Percentiles rank a stretch among this genome's conserved stretches.
These are phyloP conservation scores for Vidua chalybeata DNA, from an alignment of 2,113 vertebrate species.

Conservation along the genomic window DNA sequence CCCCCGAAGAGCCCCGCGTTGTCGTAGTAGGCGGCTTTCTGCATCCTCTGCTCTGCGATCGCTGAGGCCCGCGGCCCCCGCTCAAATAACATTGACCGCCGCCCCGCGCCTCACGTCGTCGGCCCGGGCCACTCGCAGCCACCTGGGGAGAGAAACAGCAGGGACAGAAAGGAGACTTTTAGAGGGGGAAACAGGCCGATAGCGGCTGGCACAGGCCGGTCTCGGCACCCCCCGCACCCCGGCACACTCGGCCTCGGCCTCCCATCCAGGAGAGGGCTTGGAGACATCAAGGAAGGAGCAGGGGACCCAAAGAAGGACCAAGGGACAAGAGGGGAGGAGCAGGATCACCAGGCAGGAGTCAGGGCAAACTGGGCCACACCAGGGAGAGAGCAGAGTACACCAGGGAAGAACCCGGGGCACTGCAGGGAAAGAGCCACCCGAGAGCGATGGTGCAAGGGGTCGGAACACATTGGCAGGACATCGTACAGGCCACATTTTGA, in stretches of 20 bases:
- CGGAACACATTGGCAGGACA: not conserved
- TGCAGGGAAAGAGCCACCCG: not conserved
- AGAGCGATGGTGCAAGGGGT: not conserved
- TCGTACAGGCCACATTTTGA: not conserved
- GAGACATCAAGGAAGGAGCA: not conserved
- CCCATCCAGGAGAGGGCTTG: not conserved
- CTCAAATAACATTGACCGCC: constrained; percentile 92
- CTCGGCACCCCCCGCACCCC: accelerated
- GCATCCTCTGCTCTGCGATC: constrained; percentile 89
- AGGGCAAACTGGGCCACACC: too few species aligned
- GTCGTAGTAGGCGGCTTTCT: constrained; percentile 98
- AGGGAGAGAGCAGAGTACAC: not conserved
- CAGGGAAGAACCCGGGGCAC: not conserved
- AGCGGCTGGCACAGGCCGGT: not conserved
- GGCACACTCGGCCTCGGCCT: not conserved
- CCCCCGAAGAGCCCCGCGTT: constrained; percentile 95
- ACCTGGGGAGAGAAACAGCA: constrained; percentile 61
- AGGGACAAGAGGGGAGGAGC: not conserved
- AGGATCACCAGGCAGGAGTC: not conserved
- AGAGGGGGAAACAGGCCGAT: not conserved
- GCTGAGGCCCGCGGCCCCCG: constrained; percentile 81
- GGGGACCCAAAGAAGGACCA: not conserved
- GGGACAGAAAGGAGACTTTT: constrained; percentile 51
- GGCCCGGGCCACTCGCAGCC: constrained; percentile 77
- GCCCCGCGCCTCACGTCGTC: constrained; percentile 79